Evolutionary conservation across 1,140 invertebrate genomes (phyloP).

Genomic region (Ceratina australensis): DNA sequence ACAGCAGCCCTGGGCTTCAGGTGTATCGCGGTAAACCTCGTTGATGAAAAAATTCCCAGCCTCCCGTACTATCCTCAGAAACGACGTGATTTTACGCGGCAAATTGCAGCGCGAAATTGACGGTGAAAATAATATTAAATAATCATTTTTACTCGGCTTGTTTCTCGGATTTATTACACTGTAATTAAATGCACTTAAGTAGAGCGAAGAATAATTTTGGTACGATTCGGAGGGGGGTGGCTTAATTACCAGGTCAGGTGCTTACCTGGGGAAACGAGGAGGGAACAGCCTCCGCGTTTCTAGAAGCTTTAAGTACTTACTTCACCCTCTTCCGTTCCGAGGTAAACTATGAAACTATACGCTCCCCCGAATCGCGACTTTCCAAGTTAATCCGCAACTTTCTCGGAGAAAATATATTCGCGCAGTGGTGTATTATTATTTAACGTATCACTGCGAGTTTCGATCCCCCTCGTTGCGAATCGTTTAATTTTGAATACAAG

Average conservation of each 20-base stretch:
- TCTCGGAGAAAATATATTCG: conserved; percentile 12
- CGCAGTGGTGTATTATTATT: too few species aligned
- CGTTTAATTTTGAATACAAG: too few species aligned
- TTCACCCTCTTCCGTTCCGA: neutral
- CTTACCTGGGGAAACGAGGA: conserved; percentile 18
- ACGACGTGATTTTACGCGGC: too few species aligned
- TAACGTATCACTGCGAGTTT: too few species aligned
- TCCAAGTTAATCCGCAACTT: conserved; percentile 36
- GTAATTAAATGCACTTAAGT: too few species aligned
- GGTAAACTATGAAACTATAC: conserved; percentile 42
- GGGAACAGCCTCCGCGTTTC: conserved; percentile 23
- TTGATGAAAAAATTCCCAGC: conserved; percentile 73
- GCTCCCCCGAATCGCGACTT: conserved; percentile 29
- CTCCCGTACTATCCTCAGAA: too few species aligned
- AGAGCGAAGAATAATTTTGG: conserved; percentile 24
- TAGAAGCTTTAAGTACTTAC: conserved; percentile 23
- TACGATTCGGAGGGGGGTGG: conserved; percentile 21
- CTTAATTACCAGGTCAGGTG: conserved; percentile 44
- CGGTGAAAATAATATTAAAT: too few species aligned
- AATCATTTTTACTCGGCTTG: too few species aligned
- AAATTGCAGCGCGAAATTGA: too few species aligned
- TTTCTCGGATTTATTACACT: too few species aligned
- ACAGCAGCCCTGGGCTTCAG: conserved; percentile 43
- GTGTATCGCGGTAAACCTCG: conserved; percentile 49
- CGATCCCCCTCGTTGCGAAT: too few species aligned